These are phyloP conservation scores for Lasioglossum zephyrum DNA, from an alignment of 2,888 invertebrate genomes.

Conservation along the genomic window DNA sequence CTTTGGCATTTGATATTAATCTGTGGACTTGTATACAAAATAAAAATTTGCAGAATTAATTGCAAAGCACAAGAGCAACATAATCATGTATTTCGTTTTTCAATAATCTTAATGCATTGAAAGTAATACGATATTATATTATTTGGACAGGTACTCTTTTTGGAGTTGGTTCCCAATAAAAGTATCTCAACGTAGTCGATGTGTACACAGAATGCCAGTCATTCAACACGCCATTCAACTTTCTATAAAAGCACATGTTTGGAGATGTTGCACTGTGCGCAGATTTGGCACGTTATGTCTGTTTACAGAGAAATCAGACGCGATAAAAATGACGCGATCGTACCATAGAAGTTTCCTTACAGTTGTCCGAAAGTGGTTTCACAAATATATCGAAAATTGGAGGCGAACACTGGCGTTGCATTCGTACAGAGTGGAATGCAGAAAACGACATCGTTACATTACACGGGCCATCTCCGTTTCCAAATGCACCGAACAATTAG, in stretches of 20 bases:
- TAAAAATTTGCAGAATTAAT: no score
- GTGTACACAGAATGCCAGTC: no score
- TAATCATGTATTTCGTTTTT: no score
- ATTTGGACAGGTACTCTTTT: background rate
- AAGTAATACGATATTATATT: background rate
- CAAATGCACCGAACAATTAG: background rate
- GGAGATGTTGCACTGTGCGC: background rate
- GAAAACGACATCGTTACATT: slow-evolving; percentile 4
- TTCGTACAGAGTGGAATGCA: background rate
- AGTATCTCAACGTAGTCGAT: no score
- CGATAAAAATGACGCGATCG: background rate
- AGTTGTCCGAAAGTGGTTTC: background rate
- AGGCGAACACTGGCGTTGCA: background rate
- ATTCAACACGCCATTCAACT: no score
- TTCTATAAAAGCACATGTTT: background rate
- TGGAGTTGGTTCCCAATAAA: background rate
- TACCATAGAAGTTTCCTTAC: background rate
- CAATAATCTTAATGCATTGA: no score
- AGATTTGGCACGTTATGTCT: background rate
- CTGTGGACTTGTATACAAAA: no score
- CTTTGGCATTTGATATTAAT: background rate
- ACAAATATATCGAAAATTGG: slow-evolving; percentile 8
- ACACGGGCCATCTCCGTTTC: background rate
- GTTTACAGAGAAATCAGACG: background rate
- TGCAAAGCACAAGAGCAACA: no score